Percentiles rank a stretch among this genome's conserved stretches.
Conservation (phyloP, 2,113 vertebrate species). For the Leptobrachium leishanense region DNA sequence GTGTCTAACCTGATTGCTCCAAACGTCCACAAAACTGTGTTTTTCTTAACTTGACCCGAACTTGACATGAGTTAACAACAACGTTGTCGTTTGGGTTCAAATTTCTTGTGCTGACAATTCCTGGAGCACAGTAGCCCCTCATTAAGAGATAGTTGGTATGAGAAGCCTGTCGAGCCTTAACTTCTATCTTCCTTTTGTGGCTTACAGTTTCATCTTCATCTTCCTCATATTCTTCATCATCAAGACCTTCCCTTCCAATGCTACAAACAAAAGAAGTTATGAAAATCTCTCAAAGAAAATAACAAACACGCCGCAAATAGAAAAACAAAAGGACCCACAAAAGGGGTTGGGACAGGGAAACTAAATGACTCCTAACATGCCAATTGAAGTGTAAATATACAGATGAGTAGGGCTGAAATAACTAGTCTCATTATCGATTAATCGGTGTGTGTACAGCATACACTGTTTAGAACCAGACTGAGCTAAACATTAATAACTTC, state of each 20-base stretch:
- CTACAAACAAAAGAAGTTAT: constrained; percentile 55
- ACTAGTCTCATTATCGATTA: too few species aligned
- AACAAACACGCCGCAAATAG: too few species aligned
- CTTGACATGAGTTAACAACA: constrained; percentile 88
- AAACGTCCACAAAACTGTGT: constrained; percentile 67
- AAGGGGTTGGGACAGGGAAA: too few species aligned
- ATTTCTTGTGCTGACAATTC: constrained; percentile 82
- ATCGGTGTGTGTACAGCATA: too few species aligned
- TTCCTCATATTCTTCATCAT: constrained; percentile 76
- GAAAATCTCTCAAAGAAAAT: too few species aligned
- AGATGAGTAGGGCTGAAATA: too few species aligned
- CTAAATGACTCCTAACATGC: too few species aligned
- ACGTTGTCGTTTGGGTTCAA: constrained; percentile 85
- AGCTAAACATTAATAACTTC: too few species aligned
- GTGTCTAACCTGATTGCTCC: constrained; percentile 62
- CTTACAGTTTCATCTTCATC: constrained; percentile 72
- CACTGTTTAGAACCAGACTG: too few species aligned
- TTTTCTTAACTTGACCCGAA: constrained; percentile 74
- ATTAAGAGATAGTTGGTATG: constrained; percentile 96
- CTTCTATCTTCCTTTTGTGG: constrained; percentile 70
- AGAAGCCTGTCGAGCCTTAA: constrained; percentile 86
- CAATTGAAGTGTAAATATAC: too few species aligned
- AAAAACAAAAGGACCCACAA: too few species aligned
- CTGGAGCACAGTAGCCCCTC: constrained; percentile 83
- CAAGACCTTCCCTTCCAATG: constrained; percentile 76